Evolutionary conservation across 2,888 invertebrate genomes (phyloP).

Genomic region (Noctua fimbriata): DNA sequence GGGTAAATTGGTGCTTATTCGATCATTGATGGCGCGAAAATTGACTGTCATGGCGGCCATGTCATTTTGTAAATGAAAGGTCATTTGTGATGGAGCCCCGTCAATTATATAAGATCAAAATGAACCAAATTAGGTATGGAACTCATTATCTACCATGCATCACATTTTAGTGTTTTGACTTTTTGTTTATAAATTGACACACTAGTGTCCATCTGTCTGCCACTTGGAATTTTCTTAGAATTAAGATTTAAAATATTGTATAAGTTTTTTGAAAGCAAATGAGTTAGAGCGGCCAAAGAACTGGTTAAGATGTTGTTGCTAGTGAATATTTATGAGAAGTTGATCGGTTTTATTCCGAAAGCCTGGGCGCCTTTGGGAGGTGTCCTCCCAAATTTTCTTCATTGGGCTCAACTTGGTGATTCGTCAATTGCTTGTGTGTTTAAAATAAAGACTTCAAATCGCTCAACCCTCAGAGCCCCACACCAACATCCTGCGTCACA

Average conservation of each 20-base stretch:
- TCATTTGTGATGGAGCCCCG: conserved; percentile 4
- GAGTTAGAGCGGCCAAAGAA: neutral
- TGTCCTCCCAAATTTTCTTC: neutral
- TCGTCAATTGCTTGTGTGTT: neutral
- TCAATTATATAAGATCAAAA: neutral
- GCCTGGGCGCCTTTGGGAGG: neutral
- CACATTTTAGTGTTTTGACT: neutral
- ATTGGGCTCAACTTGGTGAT: neutral
- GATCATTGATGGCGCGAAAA: conserved; percentile 17
- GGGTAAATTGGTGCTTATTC: conserved; percentile 2
- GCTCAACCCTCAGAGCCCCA: conserved; percentile 23
- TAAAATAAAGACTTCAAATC: neutral
- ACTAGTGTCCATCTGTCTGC: neutral
- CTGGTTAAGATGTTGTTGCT: neutral
- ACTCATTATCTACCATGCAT: neutral
- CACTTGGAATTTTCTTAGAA: neutral
- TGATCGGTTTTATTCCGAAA: neutral
- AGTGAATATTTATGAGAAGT: neutral
- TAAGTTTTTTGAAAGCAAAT: neutral
- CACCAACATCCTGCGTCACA: conserved; percentile 31
- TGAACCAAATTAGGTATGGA: neutral
- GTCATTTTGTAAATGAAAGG: neutral
- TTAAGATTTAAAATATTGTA: neutral
- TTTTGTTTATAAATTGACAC: neutral
- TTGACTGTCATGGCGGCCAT: conserved; percentile 7